Evolutionary conservation across 92 coral and sea anemone genomes (phyloP), one percentile per base, ranked within the genome.

Genomic region (Siderastrea siderea): DNA sequence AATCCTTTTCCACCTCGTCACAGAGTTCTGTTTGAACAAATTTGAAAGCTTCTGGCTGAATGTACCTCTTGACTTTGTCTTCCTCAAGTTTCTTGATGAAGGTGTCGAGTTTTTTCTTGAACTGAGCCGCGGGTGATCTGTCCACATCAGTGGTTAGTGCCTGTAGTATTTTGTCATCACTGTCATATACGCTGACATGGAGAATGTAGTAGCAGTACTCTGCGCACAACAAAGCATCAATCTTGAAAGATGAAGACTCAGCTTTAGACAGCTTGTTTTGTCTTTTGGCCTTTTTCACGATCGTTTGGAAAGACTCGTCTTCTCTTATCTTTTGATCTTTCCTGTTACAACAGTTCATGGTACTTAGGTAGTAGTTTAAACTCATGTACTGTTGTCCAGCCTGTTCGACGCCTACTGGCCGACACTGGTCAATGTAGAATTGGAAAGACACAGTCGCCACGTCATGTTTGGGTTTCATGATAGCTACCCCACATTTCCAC

Each of bases 361-460:
- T 90, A 78, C 90, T 90, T 4, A 90, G 93, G 57, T 90, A 90
- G 55, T 77, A 84, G 74, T 90, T 90, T 45, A 90, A 71, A 64
- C 90, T 84, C 63, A 84, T 69, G 60, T 90, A 90, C 80, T 85
- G 90, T 17, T 71, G 70, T 17, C 68, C 90, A 49, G 12, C 68
- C 12, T 5, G 0, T 52, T 66, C 73, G 19, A 62, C 86, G 44
- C 79, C 86, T 38, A 72, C 74, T 2, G 81, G 90, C 38, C 64
- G 84, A 64, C 70, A 90, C 3, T 16, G 69, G n/a, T 84, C 93
- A 44, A 79, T 47, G 78, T 77, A 84, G 54, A 90, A 90, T 66
- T 78, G 46, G 54, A 54, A 81, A 0, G 77, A 46, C 4, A 81
- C 58, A 7, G 3, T 8, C 53, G 48, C 60, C 17, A 70, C 6